These are phyloP conservation scores for Ianthella basta DNA, from an alignment of 37 sponge, comb jelly and placozoan genomes.

Conservation along the genomic window DNA sequence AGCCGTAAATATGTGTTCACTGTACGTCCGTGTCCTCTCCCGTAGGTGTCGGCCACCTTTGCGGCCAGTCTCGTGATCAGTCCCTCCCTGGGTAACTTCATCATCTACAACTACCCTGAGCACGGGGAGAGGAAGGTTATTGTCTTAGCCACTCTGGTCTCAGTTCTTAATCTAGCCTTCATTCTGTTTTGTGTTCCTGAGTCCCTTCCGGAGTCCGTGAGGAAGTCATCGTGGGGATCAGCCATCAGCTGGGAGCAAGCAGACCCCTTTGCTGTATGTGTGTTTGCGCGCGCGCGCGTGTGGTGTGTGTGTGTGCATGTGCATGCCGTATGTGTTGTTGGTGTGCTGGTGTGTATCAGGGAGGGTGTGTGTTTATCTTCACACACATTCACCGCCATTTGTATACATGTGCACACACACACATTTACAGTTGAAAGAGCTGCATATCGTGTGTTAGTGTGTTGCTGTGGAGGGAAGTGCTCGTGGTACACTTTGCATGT, in stretches of 20 bases:
- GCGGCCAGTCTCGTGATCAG: constrained; percentile 93
- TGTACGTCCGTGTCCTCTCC: not conserved
- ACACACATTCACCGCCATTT: too few relatives aligned
- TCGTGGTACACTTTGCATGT: too few relatives aligned
- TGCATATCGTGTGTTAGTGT: too few relatives aligned
- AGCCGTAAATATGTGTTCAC: too few relatives aligned
- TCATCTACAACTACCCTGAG: constrained; percentile 25
- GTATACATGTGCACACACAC: too few relatives aligned
- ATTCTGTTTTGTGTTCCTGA: constrained; percentile 85
- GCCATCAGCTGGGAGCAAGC: constrained; percentile 90
- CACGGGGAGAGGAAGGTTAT: constrained; percentile 74
- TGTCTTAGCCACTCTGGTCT: constrained; percentile 72
- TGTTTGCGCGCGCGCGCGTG: not conserved
- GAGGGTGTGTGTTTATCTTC: too few relatives aligned
- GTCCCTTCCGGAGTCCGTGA: constrained; percentile 60
- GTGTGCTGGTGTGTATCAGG: not conserved
- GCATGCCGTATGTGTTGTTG: not conserved
- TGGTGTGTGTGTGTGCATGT: not conserved
- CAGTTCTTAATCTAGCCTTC: constrained; percentile 81
- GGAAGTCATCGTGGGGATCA: constrained; percentile 75
- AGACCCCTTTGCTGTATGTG: constrained; percentile 86
- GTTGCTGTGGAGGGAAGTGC: too few relatives aligned
- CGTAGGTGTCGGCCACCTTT: constrained; percentile 86
- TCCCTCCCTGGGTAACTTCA: constrained; percentile 81
- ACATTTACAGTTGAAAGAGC: too few relatives aligned